phyloP scores from a whole-genome alignment of 1,140 invertebrate species.

The Dinoponera quadriceps region DNA sequence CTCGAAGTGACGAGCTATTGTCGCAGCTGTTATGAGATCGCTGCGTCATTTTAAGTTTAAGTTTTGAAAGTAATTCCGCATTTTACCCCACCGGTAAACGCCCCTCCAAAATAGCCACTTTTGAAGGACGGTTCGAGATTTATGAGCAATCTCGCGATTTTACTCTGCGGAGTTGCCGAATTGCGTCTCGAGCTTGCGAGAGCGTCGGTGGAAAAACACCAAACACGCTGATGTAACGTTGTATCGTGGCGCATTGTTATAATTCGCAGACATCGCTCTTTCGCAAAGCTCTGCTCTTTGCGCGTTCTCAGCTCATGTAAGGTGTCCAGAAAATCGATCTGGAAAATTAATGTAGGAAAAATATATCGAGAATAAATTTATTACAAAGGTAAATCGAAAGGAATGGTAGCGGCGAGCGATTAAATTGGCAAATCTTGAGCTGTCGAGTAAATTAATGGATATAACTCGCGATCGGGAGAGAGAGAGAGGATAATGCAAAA shows the following conservation, averaged over 20 bases:
- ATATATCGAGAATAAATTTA: too few species aligned
- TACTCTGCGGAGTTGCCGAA: neutral
- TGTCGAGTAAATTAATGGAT: too few species aligned
- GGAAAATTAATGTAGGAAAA: too few species aligned
- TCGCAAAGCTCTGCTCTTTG: neutral
- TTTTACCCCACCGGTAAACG: neutral
- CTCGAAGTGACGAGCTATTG: neutral
- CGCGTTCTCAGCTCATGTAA: too few species aligned
- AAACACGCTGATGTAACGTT: neutral
- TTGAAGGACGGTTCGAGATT: conserved; percentile 9
- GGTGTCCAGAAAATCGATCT: too few species aligned
- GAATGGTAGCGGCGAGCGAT: too few species aligned
- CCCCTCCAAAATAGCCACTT: neutral
- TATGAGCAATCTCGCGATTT: neutral
- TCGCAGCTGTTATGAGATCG: neutral
- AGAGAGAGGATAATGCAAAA: too few species aligned
- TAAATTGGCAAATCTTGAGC: too few species aligned
- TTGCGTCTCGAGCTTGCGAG: neutral
- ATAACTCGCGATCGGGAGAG: too few species aligned
- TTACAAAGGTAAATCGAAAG: too few species aligned
- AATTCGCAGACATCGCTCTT: neutral
- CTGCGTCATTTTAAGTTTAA: neutral
- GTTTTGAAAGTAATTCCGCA: neutral
- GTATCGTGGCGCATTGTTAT: neutral
- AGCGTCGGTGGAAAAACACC: neutral